Evolutionary conservation across 2,113 vertebrate species (phyloP).

Genomic region (Erythrocebus patas): DNA sequence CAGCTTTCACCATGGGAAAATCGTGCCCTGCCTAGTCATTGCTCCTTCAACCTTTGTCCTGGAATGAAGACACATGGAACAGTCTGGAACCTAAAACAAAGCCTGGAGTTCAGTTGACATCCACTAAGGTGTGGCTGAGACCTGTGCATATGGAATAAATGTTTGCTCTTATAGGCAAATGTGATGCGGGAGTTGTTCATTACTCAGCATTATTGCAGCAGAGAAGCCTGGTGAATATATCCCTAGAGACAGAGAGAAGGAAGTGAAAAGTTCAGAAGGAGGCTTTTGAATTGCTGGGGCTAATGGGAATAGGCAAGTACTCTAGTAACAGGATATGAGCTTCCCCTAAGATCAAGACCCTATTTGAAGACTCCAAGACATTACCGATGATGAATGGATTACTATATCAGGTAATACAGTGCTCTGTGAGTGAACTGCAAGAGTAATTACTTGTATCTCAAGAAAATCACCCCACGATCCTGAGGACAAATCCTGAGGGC

Average conservation of each 20-base stretch:
- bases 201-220: background rate
- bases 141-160: background rate
- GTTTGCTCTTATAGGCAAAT: background rate
- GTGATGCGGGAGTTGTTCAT: background rate
- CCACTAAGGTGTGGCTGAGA: background rate
- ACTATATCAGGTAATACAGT: background rate
- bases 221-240: background rate
- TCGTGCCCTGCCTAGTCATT: background rate
- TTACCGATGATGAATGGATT: background rate
- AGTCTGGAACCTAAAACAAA: background rate
- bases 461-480: background rate
- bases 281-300: background rate
- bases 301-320: background rate
- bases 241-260: background rate
- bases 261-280: background rate
- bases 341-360: background rate
- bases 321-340: background rate
- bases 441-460: background rate
- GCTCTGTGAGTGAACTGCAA: background rate
- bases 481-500: background rate
- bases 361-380: background rate
- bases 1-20: background rate
- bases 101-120: too few species aligned
- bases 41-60: too few species aligned
- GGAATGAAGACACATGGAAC: background rate